phyloP scores from a whole-genome alignment of 2,113 vertebrate species.

The Oncorhynchus tshawytscha region DNA sequence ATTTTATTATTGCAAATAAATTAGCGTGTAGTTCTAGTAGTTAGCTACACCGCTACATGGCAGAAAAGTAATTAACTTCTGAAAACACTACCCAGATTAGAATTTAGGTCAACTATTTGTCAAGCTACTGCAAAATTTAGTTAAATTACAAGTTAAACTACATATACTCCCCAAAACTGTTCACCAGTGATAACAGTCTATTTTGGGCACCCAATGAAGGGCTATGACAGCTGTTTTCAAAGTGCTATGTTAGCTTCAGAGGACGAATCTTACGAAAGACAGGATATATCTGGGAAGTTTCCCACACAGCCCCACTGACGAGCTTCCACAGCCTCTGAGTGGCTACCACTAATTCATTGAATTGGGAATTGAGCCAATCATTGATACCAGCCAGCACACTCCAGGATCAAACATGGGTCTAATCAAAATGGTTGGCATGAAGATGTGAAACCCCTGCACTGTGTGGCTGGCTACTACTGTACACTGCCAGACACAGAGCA shows the following conservation, averaged over 20 bases:
- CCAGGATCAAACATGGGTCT: slow-evolving; percentile 44
- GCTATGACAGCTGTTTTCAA: background rate
- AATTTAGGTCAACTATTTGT: no score
- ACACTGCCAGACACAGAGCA: slow-evolving; percentile 33
- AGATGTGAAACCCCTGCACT: slow-evolving; percentile 26
- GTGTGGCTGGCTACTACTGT: background rate
- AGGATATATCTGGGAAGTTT: background rate
- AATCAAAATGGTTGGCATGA: slow-evolving; percentile 54
- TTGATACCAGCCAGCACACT: slow-evolving; percentile 30
- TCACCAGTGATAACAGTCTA: background rate
- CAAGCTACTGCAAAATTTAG: no score
- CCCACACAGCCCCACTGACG: slow-evolving; percentile 27
- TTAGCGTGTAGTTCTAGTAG: no score
- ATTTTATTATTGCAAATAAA: no score
- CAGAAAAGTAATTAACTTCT: no score
- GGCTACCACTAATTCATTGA: slow-evolving; percentile 45
- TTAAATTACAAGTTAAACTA: no score
- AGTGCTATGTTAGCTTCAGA: background rate
- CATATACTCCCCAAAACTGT: no score
- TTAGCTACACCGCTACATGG: no score
- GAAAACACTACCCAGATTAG: no score
- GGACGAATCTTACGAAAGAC: background rate
- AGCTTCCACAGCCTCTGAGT: slow-evolving; percentile 36
- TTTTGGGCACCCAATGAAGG: background rate
- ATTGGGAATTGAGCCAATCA: slow-evolving; percentile 44